phyloP scores from a whole-genome alignment of 92 coral and sea anemone genomes.

The Bergia puertoricense region DNA sequence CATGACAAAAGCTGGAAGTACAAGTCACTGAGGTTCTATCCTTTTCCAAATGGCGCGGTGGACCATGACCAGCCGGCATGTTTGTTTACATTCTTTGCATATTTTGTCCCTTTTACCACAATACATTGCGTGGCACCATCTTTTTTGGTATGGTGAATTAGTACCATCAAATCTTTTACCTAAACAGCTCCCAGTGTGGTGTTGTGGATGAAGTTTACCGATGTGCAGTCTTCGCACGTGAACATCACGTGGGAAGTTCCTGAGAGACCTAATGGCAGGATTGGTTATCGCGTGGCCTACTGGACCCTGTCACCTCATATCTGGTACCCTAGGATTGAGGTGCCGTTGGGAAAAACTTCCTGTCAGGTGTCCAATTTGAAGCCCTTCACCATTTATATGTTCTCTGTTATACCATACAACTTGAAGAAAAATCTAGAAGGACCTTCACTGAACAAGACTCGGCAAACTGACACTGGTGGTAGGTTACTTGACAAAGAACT shows the following conservation, averaged over 20 bases:
- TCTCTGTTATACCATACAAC: conserved; percentile 71
- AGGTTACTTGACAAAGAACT: conserved; percentile 12
- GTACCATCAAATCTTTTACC: background rate
- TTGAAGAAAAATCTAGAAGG: conserved; percentile 56
- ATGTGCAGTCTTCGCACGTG: conserved; percentile 13
- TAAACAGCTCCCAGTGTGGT: conserved; percentile 58
- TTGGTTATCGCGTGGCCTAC: conserved; percentile 59
- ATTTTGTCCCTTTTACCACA: no score
- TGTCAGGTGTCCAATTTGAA: conserved; percentile 30
- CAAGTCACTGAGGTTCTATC: no score
- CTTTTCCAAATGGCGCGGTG: no score
- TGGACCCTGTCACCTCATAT: conserved; percentile 8
- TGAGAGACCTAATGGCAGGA: conserved; percentile 51
- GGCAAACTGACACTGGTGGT: conserved; percentile 51
- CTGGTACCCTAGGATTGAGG: conserved; percentile 19
- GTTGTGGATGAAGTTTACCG: background rate
- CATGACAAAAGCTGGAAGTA: no score
- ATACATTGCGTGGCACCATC: no score
- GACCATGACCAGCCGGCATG: no score
- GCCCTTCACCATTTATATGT: conserved; percentile 56
- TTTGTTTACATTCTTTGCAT: no score
- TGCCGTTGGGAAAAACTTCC: conserved; percentile 20
- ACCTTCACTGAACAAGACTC: background rate
- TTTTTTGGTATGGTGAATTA: no score
- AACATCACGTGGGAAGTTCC: conserved; percentile 60